These are phyloP conservation scores for Wiebesia pumilae DNA, from an alignment of 1,140 invertebrate genomes.

Conservation along the genomic window DNA sequence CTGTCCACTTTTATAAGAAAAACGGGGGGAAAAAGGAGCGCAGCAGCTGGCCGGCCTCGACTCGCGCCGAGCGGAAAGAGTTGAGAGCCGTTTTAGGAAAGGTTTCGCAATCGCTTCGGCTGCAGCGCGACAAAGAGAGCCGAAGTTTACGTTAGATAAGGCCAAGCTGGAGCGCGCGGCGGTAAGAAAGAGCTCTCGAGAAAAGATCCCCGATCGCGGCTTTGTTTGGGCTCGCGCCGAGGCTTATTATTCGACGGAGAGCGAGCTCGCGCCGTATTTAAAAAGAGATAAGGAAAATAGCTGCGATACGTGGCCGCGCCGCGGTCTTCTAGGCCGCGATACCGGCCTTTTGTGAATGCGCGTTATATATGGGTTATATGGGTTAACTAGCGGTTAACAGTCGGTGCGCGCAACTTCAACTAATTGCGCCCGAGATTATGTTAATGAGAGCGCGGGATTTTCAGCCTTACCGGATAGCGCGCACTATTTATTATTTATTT, in stretches of 20 bases:
- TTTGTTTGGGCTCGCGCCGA: constrained; percentile 61
- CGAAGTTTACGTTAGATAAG: constrained; percentile 68
- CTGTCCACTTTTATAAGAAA: no score
- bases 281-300: constrained; percentile 57
- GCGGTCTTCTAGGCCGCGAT: not conserved
- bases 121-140: constrained; percentile 59
- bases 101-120: constrained; percentile 48
- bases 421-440: not conserved
- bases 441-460: not conserved
- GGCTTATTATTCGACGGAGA: constrained; percentile 56
- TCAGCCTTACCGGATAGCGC: not conserved
- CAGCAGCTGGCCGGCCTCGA: not conserved
- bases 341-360: not conserved
- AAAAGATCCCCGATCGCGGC: constrained; percentile 55
- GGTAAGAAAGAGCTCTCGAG: constrained; percentile 46
- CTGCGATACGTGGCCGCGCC: constrained; percentile 54
- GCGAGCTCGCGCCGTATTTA: constrained; percentile 16
- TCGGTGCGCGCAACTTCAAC: not conserved
- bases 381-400: no score
- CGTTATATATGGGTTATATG: not conserved
- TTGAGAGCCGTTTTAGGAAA: constrained; percentile 49
- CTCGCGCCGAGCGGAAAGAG: constrained; percentile 27
- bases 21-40: no score
- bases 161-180: constrained; percentile 55
- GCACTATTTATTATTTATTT: no score